Evolutionary conservation across 2,797 vertebrate genomes (phyloP).

Genomic region (Holocentrus rufus): DNA sequence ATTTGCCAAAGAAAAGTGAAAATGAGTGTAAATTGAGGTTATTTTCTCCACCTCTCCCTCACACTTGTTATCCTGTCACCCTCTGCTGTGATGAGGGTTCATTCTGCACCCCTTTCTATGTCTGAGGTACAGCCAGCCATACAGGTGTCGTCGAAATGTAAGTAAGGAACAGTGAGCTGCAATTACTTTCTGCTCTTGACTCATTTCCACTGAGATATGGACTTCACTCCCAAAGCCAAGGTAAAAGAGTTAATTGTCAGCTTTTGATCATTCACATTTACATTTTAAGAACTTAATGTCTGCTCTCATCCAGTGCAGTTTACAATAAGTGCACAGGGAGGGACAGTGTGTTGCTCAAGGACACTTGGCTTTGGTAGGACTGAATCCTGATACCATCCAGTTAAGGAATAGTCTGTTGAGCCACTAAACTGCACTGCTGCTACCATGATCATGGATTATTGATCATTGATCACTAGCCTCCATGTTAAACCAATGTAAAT

Average conservation of each 20-base stretch:
- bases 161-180: slow-evolving; percentile 35
- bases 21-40: slow-evolving; percentile 89
- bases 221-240: slow-evolving; percentile 4
- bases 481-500: not conserved
- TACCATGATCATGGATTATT: slow-evolving; percentile 13
- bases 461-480: slow-evolving; percentile 7
- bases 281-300: not conserved
- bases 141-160: slow-evolving; percentile 56
- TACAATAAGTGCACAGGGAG: too few relatives aligned
- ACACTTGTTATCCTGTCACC: slow-evolving; percentile 76
- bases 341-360: too few relatives aligned
- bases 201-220: slow-evolving; percentile 6
- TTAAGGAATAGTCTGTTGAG: not conserved
- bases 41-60: slow-evolving; percentile 79
- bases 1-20: slow-evolving; percentile 86
- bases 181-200: slow-evolving; percentile 47
- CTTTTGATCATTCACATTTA: slow-evolving; percentile 3
- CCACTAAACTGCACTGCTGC: not conserved
- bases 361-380: too few relatives aligned
- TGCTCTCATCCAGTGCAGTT: too few relatives aligned
- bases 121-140: slow-evolving; percentile 53
- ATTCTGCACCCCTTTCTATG: slow-evolving; percentile 52
- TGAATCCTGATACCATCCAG: too few relatives aligned
- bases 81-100: slow-evolving; percentile 64
- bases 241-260: not conserved